Evolutionary conservation across 1,140 invertebrate genomes (phyloP), one percentile per base, ranked within the genome.

Genomic region (Cataglyphis hispanica): DNA sequence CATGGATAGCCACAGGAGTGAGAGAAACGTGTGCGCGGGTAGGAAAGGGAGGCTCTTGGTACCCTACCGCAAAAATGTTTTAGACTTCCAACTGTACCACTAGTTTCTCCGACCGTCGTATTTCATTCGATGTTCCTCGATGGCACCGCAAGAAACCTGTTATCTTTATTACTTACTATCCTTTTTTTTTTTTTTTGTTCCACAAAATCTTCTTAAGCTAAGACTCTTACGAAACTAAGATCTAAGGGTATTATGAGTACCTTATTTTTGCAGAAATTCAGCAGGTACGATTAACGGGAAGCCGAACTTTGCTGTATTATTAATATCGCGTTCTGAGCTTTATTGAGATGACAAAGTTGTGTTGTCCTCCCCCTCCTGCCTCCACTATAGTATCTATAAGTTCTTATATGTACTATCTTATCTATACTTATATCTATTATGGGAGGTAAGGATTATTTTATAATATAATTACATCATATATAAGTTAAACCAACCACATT

Each of bases 41-140:
- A 11, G 8, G 19, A 25, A 25, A 58, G 13, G 19, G n/a, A 34
- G 27, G 58, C 66, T 46, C 16, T 77, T 53, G 81, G 66, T 83
- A 74, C 56, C 67, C 78, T 40, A 74, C 78, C 78, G 78, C 78
- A 83, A 74, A 83, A 83, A 83, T 83, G 78, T 83, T 83, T 83
- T 74, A 84, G 70, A 84, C 74, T 84, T 77, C 81, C 74, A 50
- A 66, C 72, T 50, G 70, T 61, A 84, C 16, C 46, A 19, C 56
- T 64, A 84, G 74, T 60, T 84, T 84, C 34, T 27, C 72, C 40
- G 63, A 43, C 13, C 34, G 69, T 43, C 74, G 74, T 78, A 78
- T 78, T 85, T 85, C 84, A 78, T 78, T 85, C 78, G 84, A 78
- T 80, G 63, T 69, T 78, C 66, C 75, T 77, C 72, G 84, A 78